Conservation (phyloP, 2,888 invertebrate species). For the Hemaris fuciformis region DNA sequence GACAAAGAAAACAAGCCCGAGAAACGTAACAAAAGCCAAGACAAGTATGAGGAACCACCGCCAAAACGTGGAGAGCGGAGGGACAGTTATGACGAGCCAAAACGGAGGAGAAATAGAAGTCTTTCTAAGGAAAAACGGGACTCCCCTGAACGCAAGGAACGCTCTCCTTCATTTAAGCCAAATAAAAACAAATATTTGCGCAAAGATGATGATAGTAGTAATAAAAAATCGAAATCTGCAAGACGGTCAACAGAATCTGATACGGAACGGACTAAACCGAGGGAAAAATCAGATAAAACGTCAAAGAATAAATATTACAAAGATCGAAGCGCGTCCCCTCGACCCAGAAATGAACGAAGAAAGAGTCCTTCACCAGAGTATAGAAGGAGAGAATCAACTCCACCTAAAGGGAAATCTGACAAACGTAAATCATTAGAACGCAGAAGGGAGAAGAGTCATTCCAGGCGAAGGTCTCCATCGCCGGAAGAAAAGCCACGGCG, state of each 20-base stretch:
- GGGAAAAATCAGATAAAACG: slow-evolving; percentile 38
- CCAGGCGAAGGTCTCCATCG: slow-evolving; percentile 23
- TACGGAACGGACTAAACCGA: slow-evolving; percentile 46
- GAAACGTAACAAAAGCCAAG: slow-evolving; percentile 37
- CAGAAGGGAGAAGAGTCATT: slow-evolving; percentile 41
- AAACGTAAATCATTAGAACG: slow-evolving; percentile 48
- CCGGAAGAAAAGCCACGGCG: slow-evolving; percentile 14
- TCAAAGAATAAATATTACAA: slow-evolving; percentile 47
- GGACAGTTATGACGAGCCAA: slow-evolving; percentile 37
- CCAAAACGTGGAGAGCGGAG: slow-evolving; percentile 37
- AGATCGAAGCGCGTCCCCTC: slow-evolving; percentile 39
- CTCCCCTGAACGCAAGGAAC: slow-evolving; percentile 51
- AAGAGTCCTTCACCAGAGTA: slow-evolving; percentile 50
- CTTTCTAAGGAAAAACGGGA: slow-evolving; percentile 50
- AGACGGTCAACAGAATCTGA: slow-evolving; percentile 59
- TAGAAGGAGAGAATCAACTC: slow-evolving; percentile 45
- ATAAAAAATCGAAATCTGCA: slow-evolving; percentile 47
- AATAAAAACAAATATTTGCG: slow-evolving; percentile 45
- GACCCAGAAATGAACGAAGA: slow-evolving; percentile 39
- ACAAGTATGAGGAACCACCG: slow-evolving; percentile 45
- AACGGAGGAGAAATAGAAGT: slow-evolving; percentile 49
- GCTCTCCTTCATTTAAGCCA: slow-evolving; percentile 43
- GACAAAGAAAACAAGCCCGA: slow-evolving; percentile 41
- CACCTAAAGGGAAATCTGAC: slow-evolving; percentile 43
- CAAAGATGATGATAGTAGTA: slow-evolving; percentile 48